Percentiles rank a stretch among this genome's conserved stretches.
These are phyloP conservation scores for Agonopterix arenella DNA, from an alignment of 2,888 invertebrate species.

Conservation along the genomic window DNA sequence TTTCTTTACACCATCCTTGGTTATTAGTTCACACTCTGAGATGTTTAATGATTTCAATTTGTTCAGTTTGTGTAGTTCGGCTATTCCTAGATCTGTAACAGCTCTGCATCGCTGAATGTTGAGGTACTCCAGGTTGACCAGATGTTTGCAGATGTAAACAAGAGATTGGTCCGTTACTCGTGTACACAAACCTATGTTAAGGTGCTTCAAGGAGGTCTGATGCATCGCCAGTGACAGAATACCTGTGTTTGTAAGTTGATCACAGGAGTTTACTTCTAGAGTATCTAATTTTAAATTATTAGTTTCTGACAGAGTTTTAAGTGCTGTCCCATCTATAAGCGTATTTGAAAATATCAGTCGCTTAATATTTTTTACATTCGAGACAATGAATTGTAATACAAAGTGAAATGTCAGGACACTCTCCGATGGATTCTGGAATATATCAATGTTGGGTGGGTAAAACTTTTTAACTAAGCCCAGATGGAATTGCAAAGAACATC, in stretches of 20 bases:
- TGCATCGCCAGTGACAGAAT: conserved; percentile 69
- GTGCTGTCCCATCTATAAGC: conserved; percentile 79
- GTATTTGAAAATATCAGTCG: conserved; percentile 81
- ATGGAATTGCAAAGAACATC: conserved; percentile 84
- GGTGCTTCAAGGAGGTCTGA: conserved; percentile 72
- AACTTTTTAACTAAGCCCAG: conserved; percentile 81
- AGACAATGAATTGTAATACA: conserved; percentile 74
- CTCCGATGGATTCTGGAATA: conserved; percentile 74
- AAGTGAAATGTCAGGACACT: conserved; percentile 84
- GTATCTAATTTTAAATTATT: conserved; percentile 68
- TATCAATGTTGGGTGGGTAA: conserved; percentile 70
- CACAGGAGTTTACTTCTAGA: conserved; percentile 75
- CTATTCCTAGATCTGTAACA: conserved; percentile 79
- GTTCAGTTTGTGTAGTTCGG: conserved; percentile 70
- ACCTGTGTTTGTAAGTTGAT: conserved; percentile 79
- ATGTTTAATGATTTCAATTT: conserved; percentile 79
- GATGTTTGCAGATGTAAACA: conserved; percentile 74
- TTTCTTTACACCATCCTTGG: conserved; percentile 76
- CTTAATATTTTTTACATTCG: conserved; percentile 73
- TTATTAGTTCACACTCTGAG: conserved; percentile 81
- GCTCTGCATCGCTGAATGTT: conserved; percentile 80
- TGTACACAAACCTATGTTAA: conserved; percentile 80
- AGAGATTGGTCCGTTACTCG: conserved; percentile 81
- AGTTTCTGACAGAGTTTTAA: conserved; percentile 73
- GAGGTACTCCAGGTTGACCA: conserved; percentile 76